Percentiles rank a stretch among this genome's conserved stretches.
Conservation (phyloP, 2,888 invertebrate species). For the Apocheima hispidaria region DNA sequence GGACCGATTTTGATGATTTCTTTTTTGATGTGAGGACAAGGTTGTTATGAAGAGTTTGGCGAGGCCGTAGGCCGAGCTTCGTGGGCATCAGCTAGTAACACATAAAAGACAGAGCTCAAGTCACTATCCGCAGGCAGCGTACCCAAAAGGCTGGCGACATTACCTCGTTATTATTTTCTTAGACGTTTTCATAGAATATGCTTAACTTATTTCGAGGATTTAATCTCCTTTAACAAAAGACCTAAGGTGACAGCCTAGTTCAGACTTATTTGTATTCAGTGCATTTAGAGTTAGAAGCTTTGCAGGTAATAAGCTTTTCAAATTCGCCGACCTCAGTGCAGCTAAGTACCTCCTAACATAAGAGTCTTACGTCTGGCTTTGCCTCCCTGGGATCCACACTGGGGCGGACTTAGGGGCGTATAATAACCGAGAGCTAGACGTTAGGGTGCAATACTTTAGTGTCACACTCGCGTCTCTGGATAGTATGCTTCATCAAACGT, state of each 20-base stretch:
- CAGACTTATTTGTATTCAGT: slow-evolving; percentile 30
- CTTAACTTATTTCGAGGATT: neutral
- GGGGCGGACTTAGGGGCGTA: slow-evolving; percentile 35
- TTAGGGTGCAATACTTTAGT: slow-evolving; percentile 11
- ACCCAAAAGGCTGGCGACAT: too few species aligned
- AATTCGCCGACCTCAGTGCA: slow-evolving; percentile 50
- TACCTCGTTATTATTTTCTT: too few species aligned
- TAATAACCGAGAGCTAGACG: slow-evolving; percentile 17
- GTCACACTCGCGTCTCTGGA: slow-evolving; percentile 4
- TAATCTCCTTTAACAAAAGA: neutral
- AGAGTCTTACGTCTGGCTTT: slow-evolving; percentile 61
- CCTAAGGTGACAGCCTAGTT: slow-evolving; percentile 21
- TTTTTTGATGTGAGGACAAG: too few species aligned
- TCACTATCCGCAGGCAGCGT: too few species aligned
- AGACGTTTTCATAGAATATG: neutral
- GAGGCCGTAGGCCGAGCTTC: too few species aligned
- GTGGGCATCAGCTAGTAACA: too few species aligned
- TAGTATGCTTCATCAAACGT: slow-evolving; percentile 5
- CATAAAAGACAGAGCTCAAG: too few species aligned
- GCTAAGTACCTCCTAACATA: slow-evolving; percentile 57
- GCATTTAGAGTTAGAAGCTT: slow-evolving; percentile 46
- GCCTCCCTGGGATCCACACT: slow-evolving; percentile 36
- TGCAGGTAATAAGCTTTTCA: slow-evolving; percentile 55
- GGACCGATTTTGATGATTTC: too few species aligned
- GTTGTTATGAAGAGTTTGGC: too few species aligned